phyloP scores from a whole-genome alignment of 2,888 invertebrate species.

The Pycnomerus fuliginosus region DNA sequence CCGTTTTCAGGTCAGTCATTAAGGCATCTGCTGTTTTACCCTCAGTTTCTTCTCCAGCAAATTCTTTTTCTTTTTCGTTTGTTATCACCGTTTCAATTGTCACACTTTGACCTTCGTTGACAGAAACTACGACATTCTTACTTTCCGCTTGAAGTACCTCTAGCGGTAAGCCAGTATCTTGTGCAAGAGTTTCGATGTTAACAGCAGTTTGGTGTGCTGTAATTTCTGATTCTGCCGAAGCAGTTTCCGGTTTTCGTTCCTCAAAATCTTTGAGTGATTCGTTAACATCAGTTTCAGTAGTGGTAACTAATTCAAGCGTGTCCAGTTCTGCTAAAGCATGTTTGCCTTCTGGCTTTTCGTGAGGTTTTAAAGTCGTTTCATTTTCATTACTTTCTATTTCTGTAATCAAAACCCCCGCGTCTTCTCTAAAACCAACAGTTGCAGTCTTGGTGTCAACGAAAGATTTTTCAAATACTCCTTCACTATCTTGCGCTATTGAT shows the following conservation, averaged over 20 bases:
- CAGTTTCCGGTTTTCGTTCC: conserved; percentile 40
- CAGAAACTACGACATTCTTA: conserved; percentile 48
- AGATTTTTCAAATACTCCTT: conserved; percentile 49
- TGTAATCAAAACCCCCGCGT: conserved; percentile 52
- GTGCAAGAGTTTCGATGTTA: conserved; percentile 52
- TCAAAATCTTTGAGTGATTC: conserved; percentile 48
- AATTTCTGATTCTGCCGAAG: conserved; percentile 46
- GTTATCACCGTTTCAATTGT: conserved; percentile 53
- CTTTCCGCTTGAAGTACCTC: conserved; percentile 43
- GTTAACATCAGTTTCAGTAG: conserved; percentile 53
- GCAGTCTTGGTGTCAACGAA: conserved; percentile 49
- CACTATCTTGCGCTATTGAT: conserved; percentile 49
- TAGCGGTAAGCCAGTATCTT: conserved; percentile 51
- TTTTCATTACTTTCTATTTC: conserved; percentile 57
- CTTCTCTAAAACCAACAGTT: conserved; percentile 50
- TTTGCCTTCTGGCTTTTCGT: conserved; percentile 44
- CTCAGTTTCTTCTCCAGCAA: conserved; percentile 45
- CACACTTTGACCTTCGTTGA: conserved; percentile 52
- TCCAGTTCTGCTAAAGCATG: conserved; percentile 47
- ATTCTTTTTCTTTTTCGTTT: conserved; percentile 54
- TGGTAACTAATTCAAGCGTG: conserved; percentile 54
- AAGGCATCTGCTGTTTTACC: conserved; percentile 41
- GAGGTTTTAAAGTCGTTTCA: conserved; percentile 48
- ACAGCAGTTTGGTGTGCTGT: conserved; percentile 49
- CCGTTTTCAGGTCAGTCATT: conserved; percentile 49